phyloP scores from a whole-genome alignment of 2,888 invertebrate genomes.

The Oxyteleia sp. region DNA sequence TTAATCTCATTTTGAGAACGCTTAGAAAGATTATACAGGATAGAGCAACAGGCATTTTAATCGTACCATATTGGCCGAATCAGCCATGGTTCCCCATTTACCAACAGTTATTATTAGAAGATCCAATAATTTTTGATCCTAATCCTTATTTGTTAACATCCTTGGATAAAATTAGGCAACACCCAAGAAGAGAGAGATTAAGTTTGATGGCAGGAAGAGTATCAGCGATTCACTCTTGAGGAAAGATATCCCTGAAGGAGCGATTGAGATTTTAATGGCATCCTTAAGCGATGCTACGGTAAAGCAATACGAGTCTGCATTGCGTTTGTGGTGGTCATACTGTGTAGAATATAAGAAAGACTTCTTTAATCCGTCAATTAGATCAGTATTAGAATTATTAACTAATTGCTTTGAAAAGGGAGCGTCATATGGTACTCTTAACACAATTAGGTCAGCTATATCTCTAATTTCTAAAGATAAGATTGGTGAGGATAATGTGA shows the following conservation, averaged over 20 bases:
- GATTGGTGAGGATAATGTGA: constrained; percentile 50
- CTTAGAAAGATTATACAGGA: constrained; percentile 70
- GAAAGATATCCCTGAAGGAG: constrained; percentile 11
- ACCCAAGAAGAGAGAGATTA: constrained; percentile 59
- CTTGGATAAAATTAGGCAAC: constrained; percentile 72
- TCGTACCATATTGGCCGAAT: constrained; percentile 77
- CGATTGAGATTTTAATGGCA: constrained; percentile 10
- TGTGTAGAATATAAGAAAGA: constrained; percentile 33
- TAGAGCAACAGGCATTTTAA: constrained; percentile 78
- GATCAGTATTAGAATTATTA: constrained; percentile 22
- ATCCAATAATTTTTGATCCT: constrained; percentile 60
- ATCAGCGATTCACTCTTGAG: constrained; percentile 30
- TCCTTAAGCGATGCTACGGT: constrained; percentile 46
- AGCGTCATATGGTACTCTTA: constrained; percentile 14
- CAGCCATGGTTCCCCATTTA: constrained; percentile 79
- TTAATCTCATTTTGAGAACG: constrained; percentile 49
- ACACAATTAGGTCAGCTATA: constrained; percentile 11
- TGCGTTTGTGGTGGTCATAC: constrained; percentile 70
- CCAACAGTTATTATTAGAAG: constrained; percentile 6
- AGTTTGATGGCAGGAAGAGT: constrained; percentile 40
- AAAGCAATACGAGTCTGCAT: constrained; percentile 66
- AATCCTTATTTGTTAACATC: constrained; percentile 71
- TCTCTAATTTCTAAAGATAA: constrained; percentile 29
- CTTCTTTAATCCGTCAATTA: constrained; percentile 9
- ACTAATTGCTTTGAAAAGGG: constrained; percentile 27